Evolutionary conservation across 1,140 invertebrate genomes (phyloP).

Genomic region (Melipona quadrifasciata): DNA sequence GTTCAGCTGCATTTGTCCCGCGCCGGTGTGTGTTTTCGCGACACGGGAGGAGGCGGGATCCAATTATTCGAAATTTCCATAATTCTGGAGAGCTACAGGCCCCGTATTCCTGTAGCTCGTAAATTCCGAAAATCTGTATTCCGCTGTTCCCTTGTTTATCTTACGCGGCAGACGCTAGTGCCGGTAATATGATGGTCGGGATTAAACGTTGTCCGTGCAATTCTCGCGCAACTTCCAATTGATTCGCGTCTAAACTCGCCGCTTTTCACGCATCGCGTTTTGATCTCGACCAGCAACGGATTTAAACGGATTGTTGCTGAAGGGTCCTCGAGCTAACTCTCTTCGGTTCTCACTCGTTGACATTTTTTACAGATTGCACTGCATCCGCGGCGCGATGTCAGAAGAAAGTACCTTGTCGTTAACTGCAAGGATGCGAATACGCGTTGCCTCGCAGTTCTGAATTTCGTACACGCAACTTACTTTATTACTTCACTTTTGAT

Average conservation of each 20-base stretch:
- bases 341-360: too few species aligned
- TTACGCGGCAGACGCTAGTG: constrained; percentile 40
- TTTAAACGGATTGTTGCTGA: too few species aligned
- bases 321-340: too few species aligned
- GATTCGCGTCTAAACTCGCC: neutral
- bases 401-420: too few species aligned
- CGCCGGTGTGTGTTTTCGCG: neutral
- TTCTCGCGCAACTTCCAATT: constrained; percentile 39
- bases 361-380: too few species aligned
- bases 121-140: constrained; percentile 64
- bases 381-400: too few species aligned
- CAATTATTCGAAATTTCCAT: constrained; percentile 65
- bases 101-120: constrained; percentile 47
- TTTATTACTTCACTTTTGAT: too few species aligned
- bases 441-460: too few species aligned
- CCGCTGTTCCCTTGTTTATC: constrained; percentile 55
- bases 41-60: constrained; percentile 27
- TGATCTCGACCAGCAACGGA: neutral
- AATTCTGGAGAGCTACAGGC: constrained; percentile 48
- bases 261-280: neutral
- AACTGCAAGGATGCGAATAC: too few species aligned
- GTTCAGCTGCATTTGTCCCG: neutral
- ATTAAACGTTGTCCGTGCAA: constrained; percentile 51
- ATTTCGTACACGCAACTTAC: too few species aligned
- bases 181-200: constrained; percentile 35